Percentiles rank a stretch among this genome's conserved stretches.
phyloP scores from a whole-genome alignment of 2,797 vertebrate species.

The Schizopygopsis malacanthus region DNA sequence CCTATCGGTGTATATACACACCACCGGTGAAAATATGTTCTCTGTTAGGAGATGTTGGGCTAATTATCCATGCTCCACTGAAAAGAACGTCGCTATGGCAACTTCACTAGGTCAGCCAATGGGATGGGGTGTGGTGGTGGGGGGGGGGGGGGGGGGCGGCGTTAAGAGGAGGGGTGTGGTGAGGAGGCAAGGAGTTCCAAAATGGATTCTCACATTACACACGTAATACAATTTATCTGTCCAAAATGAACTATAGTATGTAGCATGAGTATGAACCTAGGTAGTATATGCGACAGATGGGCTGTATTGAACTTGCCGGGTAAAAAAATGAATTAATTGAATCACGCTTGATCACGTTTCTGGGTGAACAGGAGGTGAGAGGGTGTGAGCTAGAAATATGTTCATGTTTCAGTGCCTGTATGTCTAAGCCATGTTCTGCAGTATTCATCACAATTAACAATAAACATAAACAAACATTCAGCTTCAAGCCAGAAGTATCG shows the following conservation, averaged over 20 bases:
- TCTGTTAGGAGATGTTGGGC: slow-evolving; percentile 68
- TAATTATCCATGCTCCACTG: slow-evolving; percentile 79
- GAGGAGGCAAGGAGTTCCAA: slow-evolving; percentile 66
- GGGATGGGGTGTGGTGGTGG: slow-evolving; percentile 66
- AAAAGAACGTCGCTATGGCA: slow-evolving; percentile 76
- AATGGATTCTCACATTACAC: slow-evolving; percentile 54
- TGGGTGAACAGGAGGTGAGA: slow-evolving; percentile 11
- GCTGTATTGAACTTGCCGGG: background rate
- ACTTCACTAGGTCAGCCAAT: slow-evolving; percentile 83
- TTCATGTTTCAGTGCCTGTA: slow-evolving; percentile 1
- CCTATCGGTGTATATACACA: slow-evolving; percentile 57
- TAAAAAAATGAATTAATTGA: slow-evolving; percentile 42
- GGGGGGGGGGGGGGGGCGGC: slow-evolving; percentile 60
- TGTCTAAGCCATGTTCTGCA: background rate
- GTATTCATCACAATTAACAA: background rate
- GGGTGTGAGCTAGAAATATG: slow-evolving; percentile 4
- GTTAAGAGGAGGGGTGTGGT: slow-evolving; percentile 63
- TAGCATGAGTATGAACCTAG: background rate
- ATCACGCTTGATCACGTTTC: slow-evolving; percentile 39
- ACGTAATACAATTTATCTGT: slow-evolving; percentile 30
- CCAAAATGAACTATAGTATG: background rate
- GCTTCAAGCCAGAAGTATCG: background rate
- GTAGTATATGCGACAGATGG: slow-evolving; percentile 36
- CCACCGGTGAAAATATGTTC: slow-evolving; percentile 69
- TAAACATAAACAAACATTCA: slow-evolving; percentile 21